Evolutionary conservation across 2,888 invertebrate genomes (phyloP).

Genomic region (Thelaira solivaga): DNA sequence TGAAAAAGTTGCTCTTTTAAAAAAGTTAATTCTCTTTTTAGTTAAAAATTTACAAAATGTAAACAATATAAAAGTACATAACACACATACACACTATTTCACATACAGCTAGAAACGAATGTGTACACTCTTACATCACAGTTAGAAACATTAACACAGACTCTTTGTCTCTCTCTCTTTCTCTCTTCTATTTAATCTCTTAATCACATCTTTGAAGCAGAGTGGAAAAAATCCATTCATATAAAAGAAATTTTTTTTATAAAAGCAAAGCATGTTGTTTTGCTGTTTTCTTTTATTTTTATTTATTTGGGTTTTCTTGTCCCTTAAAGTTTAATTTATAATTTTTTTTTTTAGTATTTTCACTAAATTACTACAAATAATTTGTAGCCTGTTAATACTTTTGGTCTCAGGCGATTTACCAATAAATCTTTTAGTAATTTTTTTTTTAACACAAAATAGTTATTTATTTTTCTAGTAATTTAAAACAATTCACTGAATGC

Average conservation of each 20-base stretch:
- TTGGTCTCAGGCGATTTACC: too few relatives aligned
- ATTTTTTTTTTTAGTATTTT: not conserved
- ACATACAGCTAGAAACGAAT: too few relatives aligned
- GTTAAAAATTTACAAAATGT: too few relatives aligned
- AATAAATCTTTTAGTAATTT: too few relatives aligned
- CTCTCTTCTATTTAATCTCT: not conserved
- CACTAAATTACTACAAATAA: too few relatives aligned
- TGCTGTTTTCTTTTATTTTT: slow-evolving; percentile 3
- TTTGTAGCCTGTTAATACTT: too few relatives aligned
- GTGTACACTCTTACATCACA: too few relatives aligned
- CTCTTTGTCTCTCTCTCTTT: not conserved
- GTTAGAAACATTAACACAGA: not conserved
- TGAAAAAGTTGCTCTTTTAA: not conserved
- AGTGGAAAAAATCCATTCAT: slow-evolving; percentile 15
- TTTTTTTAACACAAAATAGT: too few relatives aligned
- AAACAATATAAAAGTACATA: too few relatives aligned
- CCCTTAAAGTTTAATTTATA: slow-evolving; percentile 7
- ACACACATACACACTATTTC: too few relatives aligned
- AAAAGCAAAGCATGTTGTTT: slow-evolving; percentile 8
- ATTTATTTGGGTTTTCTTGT: slow-evolving; percentile 12
- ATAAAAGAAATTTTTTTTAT: not conserved
- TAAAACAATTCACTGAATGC: slow-evolving; percentile 28
- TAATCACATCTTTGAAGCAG: too few relatives aligned
- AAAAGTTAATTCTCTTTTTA: not conserved
- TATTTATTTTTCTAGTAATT: slow-evolving; percentile 4